A percentile compares a stretch with the other conserved stretches of the same genome.
Conservation (phyloP, 1,140 invertebrate species). For the Periplaneta americana region DNA sequence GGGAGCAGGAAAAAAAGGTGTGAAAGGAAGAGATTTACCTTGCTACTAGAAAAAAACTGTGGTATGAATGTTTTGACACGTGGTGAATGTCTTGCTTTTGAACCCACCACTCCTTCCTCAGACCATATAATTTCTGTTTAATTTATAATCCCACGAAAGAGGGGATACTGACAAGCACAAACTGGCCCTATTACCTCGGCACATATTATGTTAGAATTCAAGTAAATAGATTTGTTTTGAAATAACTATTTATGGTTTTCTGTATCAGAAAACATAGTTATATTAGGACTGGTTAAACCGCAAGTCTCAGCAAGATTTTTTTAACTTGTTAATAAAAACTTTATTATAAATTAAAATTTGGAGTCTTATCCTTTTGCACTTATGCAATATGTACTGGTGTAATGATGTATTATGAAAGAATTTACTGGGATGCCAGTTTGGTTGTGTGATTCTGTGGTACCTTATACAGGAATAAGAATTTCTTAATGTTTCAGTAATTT, state of each 20-base stretch:
- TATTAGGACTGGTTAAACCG: background rate
- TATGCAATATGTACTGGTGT: background rate
- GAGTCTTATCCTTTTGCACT: constrained; percentile 4
- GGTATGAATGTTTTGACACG: background rate
- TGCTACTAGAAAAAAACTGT: background rate
- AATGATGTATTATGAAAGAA: background rate
- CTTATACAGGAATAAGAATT: no score
- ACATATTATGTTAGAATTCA: constrained; percentile 7
- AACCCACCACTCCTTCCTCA: background rate
- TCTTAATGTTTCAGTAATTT: background rate
- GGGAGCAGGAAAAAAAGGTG: background rate
- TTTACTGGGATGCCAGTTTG: background rate
- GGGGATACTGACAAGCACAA: background rate
- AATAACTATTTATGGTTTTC: constrained; percentile 16
- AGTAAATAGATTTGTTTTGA: constrained; percentile 11
- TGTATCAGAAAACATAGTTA: constrained; percentile 18
- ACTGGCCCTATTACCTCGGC: constrained; percentile 7
- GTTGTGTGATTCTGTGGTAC: background rate
- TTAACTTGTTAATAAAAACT: constrained; percentile 1
- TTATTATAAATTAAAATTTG: constrained; percentile 4
- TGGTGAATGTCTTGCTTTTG: background rate
- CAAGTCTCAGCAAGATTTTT: constrained; percentile 1
- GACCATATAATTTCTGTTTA: background rate
- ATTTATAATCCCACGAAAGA: background rate
- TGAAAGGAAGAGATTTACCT: background rate